phyloP scores from a whole-genome alignment of 2,888 invertebrate genomes.

The Acronicta psi region DNA sequence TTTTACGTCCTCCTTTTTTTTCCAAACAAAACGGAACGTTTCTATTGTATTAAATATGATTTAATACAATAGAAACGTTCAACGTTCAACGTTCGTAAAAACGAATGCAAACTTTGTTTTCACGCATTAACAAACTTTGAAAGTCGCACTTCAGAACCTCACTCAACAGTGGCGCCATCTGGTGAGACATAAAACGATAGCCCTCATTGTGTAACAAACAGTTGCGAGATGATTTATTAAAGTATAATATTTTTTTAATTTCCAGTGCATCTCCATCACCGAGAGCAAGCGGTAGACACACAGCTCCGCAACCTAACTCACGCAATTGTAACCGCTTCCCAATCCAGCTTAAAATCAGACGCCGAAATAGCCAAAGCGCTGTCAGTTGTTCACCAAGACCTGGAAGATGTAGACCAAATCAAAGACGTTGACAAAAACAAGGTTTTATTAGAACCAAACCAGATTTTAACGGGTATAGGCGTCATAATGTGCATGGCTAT shows the following conservation, averaged over 20 bases:
- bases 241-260: constrained; percentile 26
- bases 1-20: too few species aligned
- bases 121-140: too few species aligned
- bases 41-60: too few species aligned
- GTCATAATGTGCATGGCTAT: constrained; percentile 76
- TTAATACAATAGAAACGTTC: too few species aligned
- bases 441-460: constrained; percentile 72
- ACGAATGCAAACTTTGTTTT: too few species aligned
- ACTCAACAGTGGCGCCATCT: too few species aligned
- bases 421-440: constrained; percentile 57
- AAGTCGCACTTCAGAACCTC: too few species aligned
- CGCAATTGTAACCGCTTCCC: constrained; percentile 73
- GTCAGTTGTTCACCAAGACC: constrained; percentile 78
- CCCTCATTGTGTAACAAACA: too few species aligned
- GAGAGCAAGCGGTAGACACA: constrained; percentile 72
- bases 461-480: constrained; percentile 77
- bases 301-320: constrained; percentile 79
- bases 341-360: constrained; percentile 79
- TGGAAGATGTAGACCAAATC: constrained; percentile 75
- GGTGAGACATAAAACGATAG: too few species aligned
- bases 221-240: too few species aligned
- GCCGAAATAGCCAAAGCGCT: constrained; percentile 78
- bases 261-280: constrained; percentile 80
- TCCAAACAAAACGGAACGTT: too few species aligned
- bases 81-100: too few species aligned